Conservation (phyloP, 2,113 vertebrate genomes). For the Osmerus mordax region DNA sequence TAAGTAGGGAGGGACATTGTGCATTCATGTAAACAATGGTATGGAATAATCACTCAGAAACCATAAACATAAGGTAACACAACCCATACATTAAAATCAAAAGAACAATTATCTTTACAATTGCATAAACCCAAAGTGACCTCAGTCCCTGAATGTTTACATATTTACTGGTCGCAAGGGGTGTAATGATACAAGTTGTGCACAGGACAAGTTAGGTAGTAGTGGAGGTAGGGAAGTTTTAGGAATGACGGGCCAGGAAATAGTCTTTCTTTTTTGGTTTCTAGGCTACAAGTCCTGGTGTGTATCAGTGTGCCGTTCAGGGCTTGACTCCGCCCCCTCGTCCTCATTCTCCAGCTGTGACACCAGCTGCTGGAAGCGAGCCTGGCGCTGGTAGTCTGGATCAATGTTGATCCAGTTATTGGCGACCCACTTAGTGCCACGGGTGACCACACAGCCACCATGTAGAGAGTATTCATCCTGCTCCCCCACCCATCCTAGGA, state of each 20-base stretch:
- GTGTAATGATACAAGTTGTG: slow-evolving; percentile 42
- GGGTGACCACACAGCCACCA: slow-evolving; percentile 91
- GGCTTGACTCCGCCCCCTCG: slow-evolving; percentile 44
- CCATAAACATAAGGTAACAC: slow-evolving; percentile 39
- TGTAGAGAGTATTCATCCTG: slow-evolving; percentile 93
- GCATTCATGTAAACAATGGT: slow-evolving; percentile 40
- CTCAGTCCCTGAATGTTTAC: slow-evolving; percentile 66
- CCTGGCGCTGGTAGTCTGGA: slow-evolving; percentile 86
- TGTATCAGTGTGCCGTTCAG: slow-evolving; percentile 45
- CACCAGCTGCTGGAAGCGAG: slow-evolving; percentile 86
- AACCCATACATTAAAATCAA: slow-evolving; percentile 27
- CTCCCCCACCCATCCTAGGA: slow-evolving; percentile 92
- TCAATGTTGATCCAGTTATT: slow-evolving; percentile 99
- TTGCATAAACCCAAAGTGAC: slow-evolving; percentile 68
- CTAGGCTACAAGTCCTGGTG: slow-evolving; percentile 67
- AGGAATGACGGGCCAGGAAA: not conserved
- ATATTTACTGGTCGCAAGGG: slow-evolving; percentile 43
- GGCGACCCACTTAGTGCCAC: slow-evolving; percentile 92
- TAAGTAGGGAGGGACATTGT: slow-evolving; percentile 27
- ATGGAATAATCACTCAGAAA: slow-evolving; percentile 43
- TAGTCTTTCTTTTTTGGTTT: slow-evolving; percentile 29
- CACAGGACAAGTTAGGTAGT: slow-evolving; percentile 42
- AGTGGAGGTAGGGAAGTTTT: slow-evolving; percentile 7
- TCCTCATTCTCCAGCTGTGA: slow-evolving; percentile 72
- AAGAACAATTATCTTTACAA: slow-evolving; percentile 44